Percentiles rank a stretch among this genome's conserved stretches.
These are phyloP conservation scores for Lucinisca nassula DNA, from an alignment of 2,888 invertebrate genomes.

Conservation along the genomic window DNA sequence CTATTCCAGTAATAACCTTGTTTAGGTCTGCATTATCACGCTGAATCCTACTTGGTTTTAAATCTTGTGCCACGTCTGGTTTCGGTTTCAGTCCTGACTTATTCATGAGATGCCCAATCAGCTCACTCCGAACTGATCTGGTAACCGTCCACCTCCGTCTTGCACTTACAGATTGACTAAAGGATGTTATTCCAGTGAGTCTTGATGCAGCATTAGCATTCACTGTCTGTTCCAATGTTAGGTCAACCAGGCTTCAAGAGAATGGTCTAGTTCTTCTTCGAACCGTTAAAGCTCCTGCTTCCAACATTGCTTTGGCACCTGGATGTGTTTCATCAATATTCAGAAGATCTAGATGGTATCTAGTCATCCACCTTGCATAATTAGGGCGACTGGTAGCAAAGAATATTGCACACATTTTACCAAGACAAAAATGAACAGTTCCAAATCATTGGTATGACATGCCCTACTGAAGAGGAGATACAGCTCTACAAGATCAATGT, in stretches of 20 bases:
- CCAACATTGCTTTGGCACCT: background rate
- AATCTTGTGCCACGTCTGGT: background rate
- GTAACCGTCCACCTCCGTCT: slow-evolving; percentile 30
- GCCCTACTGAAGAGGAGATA: slow-evolving; percentile 36
- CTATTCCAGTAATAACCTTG: background rate
- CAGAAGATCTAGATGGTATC: slow-evolving; percentile 59
- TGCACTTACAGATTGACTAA: background rate
- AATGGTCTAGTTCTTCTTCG: background rate
- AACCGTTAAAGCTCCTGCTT: slow-evolving; percentile 15
- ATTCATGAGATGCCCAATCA: background rate
- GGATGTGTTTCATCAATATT: slow-evolving; percentile 40
- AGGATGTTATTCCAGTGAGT: slow-evolving; percentile 20
- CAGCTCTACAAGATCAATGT: slow-evolving; percentile 48
- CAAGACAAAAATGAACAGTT: slow-evolving; percentile 42
- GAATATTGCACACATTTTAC: slow-evolving; percentile 41
- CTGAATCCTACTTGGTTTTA: background rate
- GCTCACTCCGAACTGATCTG: background rate
- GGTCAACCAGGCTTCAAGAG: slow-evolving; percentile 21
- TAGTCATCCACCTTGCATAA: slow-evolving; percentile 69
- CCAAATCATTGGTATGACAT: slow-evolving; percentile 57
- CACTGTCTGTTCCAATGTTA: slow-evolving; percentile 33
- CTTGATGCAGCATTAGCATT: slow-evolving; percentile 45
- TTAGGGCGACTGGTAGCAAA: slow-evolving; percentile 60
- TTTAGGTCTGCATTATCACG: slow-evolving; percentile 20
- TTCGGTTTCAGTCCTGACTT: background rate